Base-by-base conservation (phyloP, 2,797 vertebrate genomes). In the Eurystomus glaucurus region DNA sequence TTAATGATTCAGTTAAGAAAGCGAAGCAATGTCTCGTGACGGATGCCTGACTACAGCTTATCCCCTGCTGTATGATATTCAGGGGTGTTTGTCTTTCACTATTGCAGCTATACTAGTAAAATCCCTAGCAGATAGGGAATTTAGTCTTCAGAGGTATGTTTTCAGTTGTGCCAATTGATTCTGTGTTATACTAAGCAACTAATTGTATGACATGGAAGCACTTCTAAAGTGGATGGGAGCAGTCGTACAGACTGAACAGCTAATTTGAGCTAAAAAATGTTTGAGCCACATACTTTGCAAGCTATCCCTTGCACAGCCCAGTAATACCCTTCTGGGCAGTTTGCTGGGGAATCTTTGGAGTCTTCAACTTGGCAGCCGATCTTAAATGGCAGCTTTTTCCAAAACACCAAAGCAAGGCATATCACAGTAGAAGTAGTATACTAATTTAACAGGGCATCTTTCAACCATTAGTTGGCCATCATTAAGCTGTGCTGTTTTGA, bases 401-500 rank as follows among this genome's bases (percentile, higher is more conserved):
- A 48, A 72, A 93, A 66, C 68, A 87, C 81, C 48, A 82, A 93
- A 87, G 46, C n/a, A 75, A 87, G 52, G 70, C 35, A 37, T 85
- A 58, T 31, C 52, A 46, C 35, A 26, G 43, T 46, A 87, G 39
- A 94, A 92, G 62, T 4, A 54, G 39, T 29, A 18, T 54, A 55
- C 62, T 92, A 45, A 68, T 0, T 62, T 94, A 85, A 87, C 86
- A 89, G 62, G 33, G 20, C 70, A 66, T 85, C 62, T 66, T 9
- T 87, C 70, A 77, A 21, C 55, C 8, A 0, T 55, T 87, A 82
- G n/a, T 69, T 74, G 37, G 78, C 58, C 43, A 58, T 95, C 43
- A 64, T 94, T 95, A 95, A 89, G 35, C 52, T 94, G 62, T 70
- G 48, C 62, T 87, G 48, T 74, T 80, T 78, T 85, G 78, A 89